These are phyloP conservation scores for Patella pellucida DNA, from an alignment of 2,888 invertebrate species.

Conservation along the genomic window DNA sequence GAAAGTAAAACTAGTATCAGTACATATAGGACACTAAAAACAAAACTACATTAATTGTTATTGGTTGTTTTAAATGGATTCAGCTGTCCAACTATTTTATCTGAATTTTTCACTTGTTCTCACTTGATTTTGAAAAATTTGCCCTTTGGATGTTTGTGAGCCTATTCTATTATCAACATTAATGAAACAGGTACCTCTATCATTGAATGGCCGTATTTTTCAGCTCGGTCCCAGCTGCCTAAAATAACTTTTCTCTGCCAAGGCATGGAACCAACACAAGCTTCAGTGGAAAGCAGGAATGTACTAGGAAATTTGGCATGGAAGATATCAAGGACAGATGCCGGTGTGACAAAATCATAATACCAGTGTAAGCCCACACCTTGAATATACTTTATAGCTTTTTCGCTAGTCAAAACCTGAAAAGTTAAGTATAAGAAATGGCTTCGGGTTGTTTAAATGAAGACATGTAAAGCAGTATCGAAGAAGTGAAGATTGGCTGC, in stretches of 20 bases:
- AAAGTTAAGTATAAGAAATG: neutral
- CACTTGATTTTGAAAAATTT: too few relatives aligned
- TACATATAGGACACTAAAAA: too few relatives aligned
- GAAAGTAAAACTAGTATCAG: too few relatives aligned
- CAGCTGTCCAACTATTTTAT: too few relatives aligned
- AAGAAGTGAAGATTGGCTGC: neutral
- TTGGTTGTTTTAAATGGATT: too few relatives aligned
- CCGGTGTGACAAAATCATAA: conserved; percentile 76
- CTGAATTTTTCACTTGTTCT: too few relatives aligned
- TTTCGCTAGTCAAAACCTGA: conserved; percentile 64
- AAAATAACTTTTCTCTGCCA: conserved; percentile 73
- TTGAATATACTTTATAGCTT: conserved; percentile 73
- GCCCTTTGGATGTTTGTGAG: too few relatives aligned
- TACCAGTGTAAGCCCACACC: conserved; percentile 91
- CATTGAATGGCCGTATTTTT: conserved; percentile 78
- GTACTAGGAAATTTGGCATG: conserved; percentile 78
- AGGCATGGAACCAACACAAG: conserved; percentile 77
- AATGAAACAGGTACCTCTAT: conserved; percentile 73
- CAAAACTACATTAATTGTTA: too few relatives aligned
- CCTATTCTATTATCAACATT: too few relatives aligned
- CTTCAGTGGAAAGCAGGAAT: conserved; percentile 85
- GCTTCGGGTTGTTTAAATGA: neutral
- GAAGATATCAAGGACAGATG: conserved; percentile 76
- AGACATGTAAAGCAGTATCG: neutral
- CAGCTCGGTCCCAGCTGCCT: conserved; percentile 84